These are phyloP conservation scores for Melanotaenia parkinsoni DNA, from an alignment of 2,797 vertebrate genomes.

Conservation along the genomic window DNA sequence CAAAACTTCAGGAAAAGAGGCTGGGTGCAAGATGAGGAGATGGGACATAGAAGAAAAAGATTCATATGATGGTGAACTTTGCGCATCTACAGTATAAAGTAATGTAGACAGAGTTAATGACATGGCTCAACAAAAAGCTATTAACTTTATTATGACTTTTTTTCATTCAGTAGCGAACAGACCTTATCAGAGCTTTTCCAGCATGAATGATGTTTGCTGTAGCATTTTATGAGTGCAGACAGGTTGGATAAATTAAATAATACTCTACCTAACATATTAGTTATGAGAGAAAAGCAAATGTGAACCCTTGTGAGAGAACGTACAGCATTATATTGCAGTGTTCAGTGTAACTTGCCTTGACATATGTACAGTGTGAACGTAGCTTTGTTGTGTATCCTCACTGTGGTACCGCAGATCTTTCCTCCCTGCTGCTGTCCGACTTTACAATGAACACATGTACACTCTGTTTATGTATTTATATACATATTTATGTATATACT, in stretches of 20 bases:
- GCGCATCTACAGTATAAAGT: not conserved
- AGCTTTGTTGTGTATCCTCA: not conserved
- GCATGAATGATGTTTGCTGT: not conserved
- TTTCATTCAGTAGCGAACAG: conserved; percentile 7
- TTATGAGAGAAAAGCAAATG: not conserved
- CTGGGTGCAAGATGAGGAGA: conserved; percentile 25
- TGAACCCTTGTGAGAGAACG: not conserved
- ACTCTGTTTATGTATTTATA: no score
- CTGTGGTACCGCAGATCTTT: not conserved
- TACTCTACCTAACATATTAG: no score
- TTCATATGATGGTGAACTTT: conserved; percentile 22
- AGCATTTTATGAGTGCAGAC: not conserved
- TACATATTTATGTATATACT: no score
- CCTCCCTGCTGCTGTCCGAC: no score
- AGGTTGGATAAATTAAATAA: not conserved
- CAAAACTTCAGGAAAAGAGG: conserved; percentile 47
- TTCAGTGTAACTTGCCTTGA: not conserved
- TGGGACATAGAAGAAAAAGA: conserved; percentile 17
- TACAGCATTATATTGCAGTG: not conserved
- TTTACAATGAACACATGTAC: no score
- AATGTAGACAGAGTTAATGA: conserved; percentile 19
- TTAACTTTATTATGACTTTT: conserved; percentile 4
- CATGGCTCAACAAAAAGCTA: conserved; percentile 1
- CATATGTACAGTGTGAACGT: no score
- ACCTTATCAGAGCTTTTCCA: conserved; percentile 5